Percentiles rank a stretch among this genome's conserved stretches.
Evolutionary conservation across 2,113 vertebrate genomes (phyloP).

Genomic region (Leptodactylus fuscus): DNA sequence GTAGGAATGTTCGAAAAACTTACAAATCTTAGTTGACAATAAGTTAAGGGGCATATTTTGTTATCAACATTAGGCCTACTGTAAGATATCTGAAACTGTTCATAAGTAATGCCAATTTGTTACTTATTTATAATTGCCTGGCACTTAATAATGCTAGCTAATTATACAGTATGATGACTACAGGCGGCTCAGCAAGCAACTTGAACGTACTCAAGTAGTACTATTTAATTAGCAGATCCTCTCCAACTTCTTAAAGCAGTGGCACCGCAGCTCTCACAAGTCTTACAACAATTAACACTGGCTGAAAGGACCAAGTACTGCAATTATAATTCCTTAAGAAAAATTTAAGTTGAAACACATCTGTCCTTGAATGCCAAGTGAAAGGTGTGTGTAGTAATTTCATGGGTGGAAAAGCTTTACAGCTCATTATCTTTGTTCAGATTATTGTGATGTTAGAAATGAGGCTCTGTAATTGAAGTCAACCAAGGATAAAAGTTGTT

Average conservation of each 20-base stretch:
- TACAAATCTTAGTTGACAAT: too few species aligned
- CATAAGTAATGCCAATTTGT: background rate
- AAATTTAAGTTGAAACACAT: constrained; percentile 61
- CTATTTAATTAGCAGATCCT: constrained; percentile 39
- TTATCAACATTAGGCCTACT: too few species aligned
- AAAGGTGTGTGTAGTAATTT: constrained; percentile 65
- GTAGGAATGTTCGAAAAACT: too few species aligned
- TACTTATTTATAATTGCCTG: background rate
- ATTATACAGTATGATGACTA: background rate
- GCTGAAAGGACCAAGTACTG: constrained; percentile 31
- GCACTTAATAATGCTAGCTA: background rate
- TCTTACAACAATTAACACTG: constrained; percentile 44
- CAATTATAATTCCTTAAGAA: constrained; percentile 48
- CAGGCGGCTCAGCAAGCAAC: background rate
- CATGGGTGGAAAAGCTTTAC: constrained; percentile 65
- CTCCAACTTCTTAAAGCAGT: constrained; percentile 16
- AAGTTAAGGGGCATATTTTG: too few species aligned
- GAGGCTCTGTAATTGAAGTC: constrained; percentile 68
- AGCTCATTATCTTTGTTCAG: constrained; percentile 66
- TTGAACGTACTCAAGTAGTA: background rate
- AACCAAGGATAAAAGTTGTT: constrained; percentile 65
- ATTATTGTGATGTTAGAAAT: constrained; percentile 62
- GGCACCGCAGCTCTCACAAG: constrained; percentile 14
- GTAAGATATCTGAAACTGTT: too few species aligned
- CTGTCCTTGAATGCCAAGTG: constrained; percentile 64